Percentiles rank a stretch among this genome's conserved stretches.
Conservation (phyloP, 2,888 invertebrate genomes). For the Melieria picta region DNA sequence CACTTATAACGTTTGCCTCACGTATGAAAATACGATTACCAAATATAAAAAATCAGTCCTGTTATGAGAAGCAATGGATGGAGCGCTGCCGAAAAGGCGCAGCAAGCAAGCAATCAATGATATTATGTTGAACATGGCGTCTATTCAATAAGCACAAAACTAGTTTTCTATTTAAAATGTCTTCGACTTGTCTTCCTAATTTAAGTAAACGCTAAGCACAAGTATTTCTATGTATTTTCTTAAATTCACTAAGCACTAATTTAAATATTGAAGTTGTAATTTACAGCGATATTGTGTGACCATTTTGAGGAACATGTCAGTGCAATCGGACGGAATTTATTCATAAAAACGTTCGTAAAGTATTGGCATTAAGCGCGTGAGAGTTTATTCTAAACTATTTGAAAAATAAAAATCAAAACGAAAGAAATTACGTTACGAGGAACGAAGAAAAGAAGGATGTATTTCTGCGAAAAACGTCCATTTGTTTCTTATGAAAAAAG, state of each 20-base stretch:
- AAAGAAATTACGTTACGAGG: background rate
- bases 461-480: background rate
- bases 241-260: background rate
- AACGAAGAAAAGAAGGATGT: background rate
- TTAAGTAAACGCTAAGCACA: constrained; percentile 13
- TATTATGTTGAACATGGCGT: no score
- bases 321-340: no score
- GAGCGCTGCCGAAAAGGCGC: no score
- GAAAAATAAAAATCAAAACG: background rate
- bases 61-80: no score
- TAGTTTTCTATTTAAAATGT: no score
- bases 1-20: constrained; percentile 7
- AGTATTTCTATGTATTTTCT: background rate
- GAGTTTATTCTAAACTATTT: background rate
- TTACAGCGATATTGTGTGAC: no score
- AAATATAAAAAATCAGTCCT: constrained; percentile 1
- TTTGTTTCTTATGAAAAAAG: constrained; percentile 32
- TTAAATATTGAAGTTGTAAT: no score
- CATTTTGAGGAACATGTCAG: no score
- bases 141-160: no score
- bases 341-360: no score
- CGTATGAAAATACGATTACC: background rate
- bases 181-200: constrained; percentile 19
- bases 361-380: no score
- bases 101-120: no score